Evolutionary conservation across 2,113 vertebrate genomes (phyloP).

Genomic region (Sula dactylatra): DNA sequence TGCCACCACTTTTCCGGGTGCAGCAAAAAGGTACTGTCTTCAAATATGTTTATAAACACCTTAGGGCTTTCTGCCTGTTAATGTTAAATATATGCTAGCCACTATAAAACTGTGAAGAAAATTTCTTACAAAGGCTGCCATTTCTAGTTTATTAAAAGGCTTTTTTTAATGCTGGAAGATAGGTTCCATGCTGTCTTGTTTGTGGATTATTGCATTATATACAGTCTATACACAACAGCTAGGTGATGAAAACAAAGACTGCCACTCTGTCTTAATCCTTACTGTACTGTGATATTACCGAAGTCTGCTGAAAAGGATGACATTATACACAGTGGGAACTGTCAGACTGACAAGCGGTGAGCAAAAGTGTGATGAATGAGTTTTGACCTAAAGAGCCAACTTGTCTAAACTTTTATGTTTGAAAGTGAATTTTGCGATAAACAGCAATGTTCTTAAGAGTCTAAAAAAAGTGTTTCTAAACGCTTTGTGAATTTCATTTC

Average conservation of each 20-base stretch:
- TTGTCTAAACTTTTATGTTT: background rate
- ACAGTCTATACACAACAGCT: background rate
- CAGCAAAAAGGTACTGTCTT: background rate
- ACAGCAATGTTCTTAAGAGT: background rate
- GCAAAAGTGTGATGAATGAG: background rate
- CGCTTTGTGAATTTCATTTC: background rate
- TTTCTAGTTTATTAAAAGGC: conserved; percentile 17
- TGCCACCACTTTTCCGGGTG: conserved; percentile 19
- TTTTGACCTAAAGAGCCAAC: background rate
- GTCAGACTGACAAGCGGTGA: background rate
- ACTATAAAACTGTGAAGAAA: conserved; percentile 55
- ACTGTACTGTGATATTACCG: background rate
- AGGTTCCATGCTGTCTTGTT: background rate
- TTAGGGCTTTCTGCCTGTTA: background rate
- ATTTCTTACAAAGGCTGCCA: conserved; percentile 12
- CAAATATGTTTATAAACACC: conserved; percentile 17
- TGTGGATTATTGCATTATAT: background rate
- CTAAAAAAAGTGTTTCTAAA: background rate
- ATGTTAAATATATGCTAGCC: conserved; percentile 27
- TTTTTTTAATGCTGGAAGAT: background rate
- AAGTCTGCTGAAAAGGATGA: background rate
- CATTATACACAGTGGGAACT: background rate
- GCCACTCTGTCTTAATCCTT: conserved; percentile 6
- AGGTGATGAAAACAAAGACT: background rate
- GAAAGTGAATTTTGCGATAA: background rate